These are phyloP conservation scores for Rhinogobio ventralis DNA, from an alignment of 2,797 vertebrate species.

Conservation along the genomic window DNA sequence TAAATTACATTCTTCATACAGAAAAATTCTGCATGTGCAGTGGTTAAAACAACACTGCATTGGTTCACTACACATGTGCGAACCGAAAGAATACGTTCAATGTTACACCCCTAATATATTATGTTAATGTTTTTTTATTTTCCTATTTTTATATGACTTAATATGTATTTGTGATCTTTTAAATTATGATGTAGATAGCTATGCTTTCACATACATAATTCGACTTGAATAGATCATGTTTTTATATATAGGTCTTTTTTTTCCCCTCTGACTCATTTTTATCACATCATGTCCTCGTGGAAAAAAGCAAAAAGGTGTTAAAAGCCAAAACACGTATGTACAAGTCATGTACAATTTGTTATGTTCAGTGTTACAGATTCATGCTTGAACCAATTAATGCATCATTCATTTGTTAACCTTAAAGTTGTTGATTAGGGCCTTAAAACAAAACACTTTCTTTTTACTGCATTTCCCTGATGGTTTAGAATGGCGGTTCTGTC, in stretches of 20 bases:
- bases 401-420: neutral
- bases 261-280: neutral
- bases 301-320: slow-evolving; percentile 7
- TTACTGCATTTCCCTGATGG: slow-evolving; percentile 3
- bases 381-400: slow-evolving; percentile 16
- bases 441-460: slow-evolving; percentile 26
- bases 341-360: slow-evolving; percentile 9
- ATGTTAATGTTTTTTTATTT: neutral
- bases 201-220: neutral
- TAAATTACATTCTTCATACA: neutral
- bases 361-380: slow-evolving; percentile 22
- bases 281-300: neutral
- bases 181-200: neutral
- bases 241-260: neutral
- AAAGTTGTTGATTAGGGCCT: neutral
- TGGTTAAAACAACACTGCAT: neutral
- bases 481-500: neutral
- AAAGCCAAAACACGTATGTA: slow-evolving; percentile 9
- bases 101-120: neutral
- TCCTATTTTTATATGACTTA: no score
- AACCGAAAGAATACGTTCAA: neutral
- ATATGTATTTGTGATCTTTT: neutral
- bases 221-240: neutral
- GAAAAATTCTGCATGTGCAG: neutral
- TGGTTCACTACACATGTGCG: neutral